Conservation (phyloP, 2,113 vertebrate genomes). For the Erythrolamprus reginae region DNA sequence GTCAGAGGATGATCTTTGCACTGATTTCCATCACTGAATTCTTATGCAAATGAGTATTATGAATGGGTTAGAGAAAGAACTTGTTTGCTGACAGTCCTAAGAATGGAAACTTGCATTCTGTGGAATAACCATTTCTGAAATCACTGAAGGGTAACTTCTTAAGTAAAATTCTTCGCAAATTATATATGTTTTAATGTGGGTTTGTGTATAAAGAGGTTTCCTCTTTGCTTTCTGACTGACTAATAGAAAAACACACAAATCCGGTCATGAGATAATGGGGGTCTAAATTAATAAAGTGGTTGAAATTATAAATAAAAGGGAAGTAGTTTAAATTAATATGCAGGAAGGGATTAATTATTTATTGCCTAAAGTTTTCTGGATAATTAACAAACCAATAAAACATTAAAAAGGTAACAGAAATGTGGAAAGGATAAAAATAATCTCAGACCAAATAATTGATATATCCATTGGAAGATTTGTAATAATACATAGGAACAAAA, state of each 20-base stretch:
- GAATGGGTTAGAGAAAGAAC: slow-evolving; percentile 5
- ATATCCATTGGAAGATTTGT: neutral
- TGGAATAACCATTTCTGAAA: neutral
- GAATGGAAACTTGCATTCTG: slow-evolving; percentile 3
- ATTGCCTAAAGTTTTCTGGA: neutral
- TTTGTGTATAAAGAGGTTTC: neutral
- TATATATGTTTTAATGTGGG: neutral
- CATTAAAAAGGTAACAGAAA: neutral
- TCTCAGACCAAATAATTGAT: neutral
- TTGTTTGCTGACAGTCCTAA: slow-evolving; percentile 20
- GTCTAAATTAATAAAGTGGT: neutral
- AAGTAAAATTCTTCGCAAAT: neutral
- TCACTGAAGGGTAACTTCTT: neutral
- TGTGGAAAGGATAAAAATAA: neutral
- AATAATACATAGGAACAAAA: neutral
- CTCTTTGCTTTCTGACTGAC: neutral
- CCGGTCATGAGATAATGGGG: neutral
- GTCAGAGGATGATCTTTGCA: slow-evolving; percentile 15
- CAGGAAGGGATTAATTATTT: neutral
- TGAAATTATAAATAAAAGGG: neutral
- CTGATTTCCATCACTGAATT: slow-evolving; percentile 18
- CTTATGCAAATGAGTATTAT: slow-evolving; percentile 21
- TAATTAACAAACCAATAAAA: neutral
- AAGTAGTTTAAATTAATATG: neutral
- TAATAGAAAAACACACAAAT: neutral